Percentiles rank a stretch among this genome's conserved stretches.
Evolutionary conservation across 2,113 vertebrate genomes (phyloP).

Genomic region (Notarius lentiginosus): DNA sequence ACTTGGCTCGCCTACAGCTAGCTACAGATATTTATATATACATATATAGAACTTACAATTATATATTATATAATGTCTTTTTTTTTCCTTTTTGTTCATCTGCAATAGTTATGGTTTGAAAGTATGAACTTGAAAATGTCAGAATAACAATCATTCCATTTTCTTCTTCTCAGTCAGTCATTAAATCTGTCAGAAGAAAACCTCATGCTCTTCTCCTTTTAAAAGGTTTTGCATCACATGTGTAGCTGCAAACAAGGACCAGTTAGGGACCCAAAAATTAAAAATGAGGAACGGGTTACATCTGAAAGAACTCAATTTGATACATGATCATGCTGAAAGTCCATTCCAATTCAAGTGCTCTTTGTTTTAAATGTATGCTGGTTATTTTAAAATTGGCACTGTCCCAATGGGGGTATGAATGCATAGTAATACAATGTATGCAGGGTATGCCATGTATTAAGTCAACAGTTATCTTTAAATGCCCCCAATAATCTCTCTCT

Average conservation of each 20-base stretch:
- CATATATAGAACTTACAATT: conserved; percentile 71
- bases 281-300: neutral
- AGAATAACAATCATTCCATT: conserved; percentile 66
- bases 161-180: conserved; percentile 31
- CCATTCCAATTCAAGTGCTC: conserved; percentile 30
- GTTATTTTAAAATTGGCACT: conserved; percentile 13
- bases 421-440: conserved; percentile 26
- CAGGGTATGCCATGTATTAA: conserved; percentile 23
- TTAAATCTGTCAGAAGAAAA: conserved; percentile 10
- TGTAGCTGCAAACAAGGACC: neutral
- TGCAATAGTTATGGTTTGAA: conserved; percentile 69
- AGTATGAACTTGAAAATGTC: conserved; percentile 61
- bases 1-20: conserved; percentile 69
- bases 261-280: neutral
- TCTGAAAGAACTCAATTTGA: conserved; percentile 5
- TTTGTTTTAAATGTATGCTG: conserved; percentile 29
- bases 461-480: conserved; percentile 8
- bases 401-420: conserved; percentile 31
- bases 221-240: neutral
- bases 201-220: neutral
- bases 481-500: neutral
- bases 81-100: conserved; percentile 60
- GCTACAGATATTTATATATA: conserved; percentile 74
- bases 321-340: conserved; percentile 18
- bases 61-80: conserved; percentile 65